Percentiles rank a stretch among this genome's conserved stretches.
These are phyloP conservation scores for Litoditis marina DNA, from an alignment of 2,888 invertebrate genomes.

Conservation along the genomic window DNA sequence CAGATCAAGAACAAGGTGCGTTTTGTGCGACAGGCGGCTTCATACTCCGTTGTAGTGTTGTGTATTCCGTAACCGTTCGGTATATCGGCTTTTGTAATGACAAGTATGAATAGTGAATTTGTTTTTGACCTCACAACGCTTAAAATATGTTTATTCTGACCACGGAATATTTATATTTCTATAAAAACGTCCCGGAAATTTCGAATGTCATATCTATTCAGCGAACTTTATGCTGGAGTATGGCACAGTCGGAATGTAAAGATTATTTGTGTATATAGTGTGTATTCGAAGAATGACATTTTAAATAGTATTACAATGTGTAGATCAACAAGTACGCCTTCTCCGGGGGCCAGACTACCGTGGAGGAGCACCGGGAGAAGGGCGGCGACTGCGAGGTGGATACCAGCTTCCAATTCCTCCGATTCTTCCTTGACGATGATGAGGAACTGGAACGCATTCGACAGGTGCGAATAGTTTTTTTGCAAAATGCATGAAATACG, in stretches of 20 bases:
- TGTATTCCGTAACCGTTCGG: too few relatives aligned
- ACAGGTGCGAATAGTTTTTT: conserved; percentile 64
- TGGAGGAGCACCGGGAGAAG: conserved; percentile 79
- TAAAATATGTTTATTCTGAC: too few relatives aligned
- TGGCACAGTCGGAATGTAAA: background rate
- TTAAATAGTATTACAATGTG: background rate
- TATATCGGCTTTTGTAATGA: too few relatives aligned
- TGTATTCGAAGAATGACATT: background rate
- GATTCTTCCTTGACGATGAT: conserved; percentile 92
- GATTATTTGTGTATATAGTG: background rate
- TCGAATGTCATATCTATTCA: background rate
- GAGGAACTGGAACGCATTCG: conserved; percentile 75
- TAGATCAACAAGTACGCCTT: conserved; percentile 90
- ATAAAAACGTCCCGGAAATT: too few relatives aligned
- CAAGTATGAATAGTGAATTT: too few relatives aligned
- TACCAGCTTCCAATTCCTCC: conserved; percentile 87
- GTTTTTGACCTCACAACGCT: too few relatives aligned
- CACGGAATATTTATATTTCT: too few relatives aligned
- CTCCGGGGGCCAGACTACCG: conserved; percentile 87
- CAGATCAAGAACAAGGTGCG: conserved; percentile 88
- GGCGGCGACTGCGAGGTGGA: conserved; percentile 97
- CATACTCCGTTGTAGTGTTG: too few relatives aligned
- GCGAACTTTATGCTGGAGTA: background rate
- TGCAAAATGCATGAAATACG: background rate
- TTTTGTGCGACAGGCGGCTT: too few relatives aligned